Evolutionary conservation across 2,888 invertebrate species (phyloP).

Genomic region (Platerodrilus igneus): DNA sequence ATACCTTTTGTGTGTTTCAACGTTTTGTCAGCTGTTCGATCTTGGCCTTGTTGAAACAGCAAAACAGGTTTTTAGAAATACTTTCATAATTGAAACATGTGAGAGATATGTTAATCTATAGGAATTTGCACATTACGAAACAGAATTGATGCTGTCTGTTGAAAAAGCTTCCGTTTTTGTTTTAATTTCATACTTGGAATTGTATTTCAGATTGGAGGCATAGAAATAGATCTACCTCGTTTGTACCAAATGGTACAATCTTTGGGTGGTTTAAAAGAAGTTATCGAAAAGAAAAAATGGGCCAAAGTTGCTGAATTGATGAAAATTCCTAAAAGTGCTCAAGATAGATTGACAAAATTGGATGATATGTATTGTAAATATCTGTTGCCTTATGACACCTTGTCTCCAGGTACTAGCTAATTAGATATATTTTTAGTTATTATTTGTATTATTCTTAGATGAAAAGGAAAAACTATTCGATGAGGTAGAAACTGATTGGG

Average conservation of each 20-base stretch:
- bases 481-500: constrained; percentile 73
- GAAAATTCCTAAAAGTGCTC: constrained; percentile 74
- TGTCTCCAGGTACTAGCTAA: constrained; percentile 58
- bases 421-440: constrained; percentile 9
- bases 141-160: too few relatives aligned
- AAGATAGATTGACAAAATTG: constrained; percentile 74
- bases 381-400: constrained; percentile 80
- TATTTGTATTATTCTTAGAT: constrained; percentile 45
- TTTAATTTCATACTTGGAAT: too few relatives aligned
- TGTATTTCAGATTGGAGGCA: constrained; percentile 69
- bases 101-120: too few relatives aligned
- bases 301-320: constrained; percentile 82
- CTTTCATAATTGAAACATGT: too few relatives aligned
- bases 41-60: too few relatives aligned
- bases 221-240: constrained; percentile 84
- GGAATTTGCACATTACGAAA: too few relatives aligned
- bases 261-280: constrained; percentile 79
- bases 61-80: too few relatives aligned
- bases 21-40: too few relatives aligned
- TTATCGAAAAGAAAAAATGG: constrained; percentile 87
- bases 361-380: constrained; percentile 90
- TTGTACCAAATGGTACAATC: constrained; percentile 81
- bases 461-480: constrained; percentile 70
- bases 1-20: too few relatives aligned
- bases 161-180: too few relatives aligned